Conservation (phyloP, 2,888 invertebrate genomes). For the Plutella xylostella region DNA sequence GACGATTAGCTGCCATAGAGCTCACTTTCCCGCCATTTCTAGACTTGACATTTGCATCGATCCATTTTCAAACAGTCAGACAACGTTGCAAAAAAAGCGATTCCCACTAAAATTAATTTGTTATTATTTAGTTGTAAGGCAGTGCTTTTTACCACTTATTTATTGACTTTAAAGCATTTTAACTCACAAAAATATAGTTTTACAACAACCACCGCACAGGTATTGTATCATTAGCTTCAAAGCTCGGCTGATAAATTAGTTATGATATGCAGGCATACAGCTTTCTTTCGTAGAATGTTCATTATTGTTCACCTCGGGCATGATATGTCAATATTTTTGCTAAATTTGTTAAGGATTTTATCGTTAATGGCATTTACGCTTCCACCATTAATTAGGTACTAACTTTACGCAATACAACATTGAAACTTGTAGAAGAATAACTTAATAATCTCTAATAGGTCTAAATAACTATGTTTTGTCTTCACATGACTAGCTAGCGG, state of each 20-base stretch:
- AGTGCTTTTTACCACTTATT: slow-evolving; percentile 39
- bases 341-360: slow-evolving; percentile 15
- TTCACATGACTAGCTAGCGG: background rate
- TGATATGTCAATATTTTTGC: slow-evolving; percentile 48
- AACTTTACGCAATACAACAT: background rate
- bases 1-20: slow-evolving; percentile 28
- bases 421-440: background rate
- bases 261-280: slow-evolving; percentile 55
- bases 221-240: background rate
- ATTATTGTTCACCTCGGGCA: slow-evolving; percentile 43
- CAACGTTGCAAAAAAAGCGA: background rate
- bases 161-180: slow-evolving; percentile 42
- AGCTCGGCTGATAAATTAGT: background rate
- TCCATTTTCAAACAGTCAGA: background rate
- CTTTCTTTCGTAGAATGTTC: slow-evolving; percentile 21
- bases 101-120: background rate
- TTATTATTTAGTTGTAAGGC: slow-evolving; percentile 56
- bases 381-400: background rate
- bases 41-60: background rate
- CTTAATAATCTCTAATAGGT: background rate
- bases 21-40: slow-evolving; percentile 20
- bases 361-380: no score
- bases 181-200: slow-evolving; percentile 19
- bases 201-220: background rate
- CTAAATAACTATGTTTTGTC: background rate